Conservation (phyloP, 2,888 invertebrate species). For the Teinopalpus imperialis region DNA sequence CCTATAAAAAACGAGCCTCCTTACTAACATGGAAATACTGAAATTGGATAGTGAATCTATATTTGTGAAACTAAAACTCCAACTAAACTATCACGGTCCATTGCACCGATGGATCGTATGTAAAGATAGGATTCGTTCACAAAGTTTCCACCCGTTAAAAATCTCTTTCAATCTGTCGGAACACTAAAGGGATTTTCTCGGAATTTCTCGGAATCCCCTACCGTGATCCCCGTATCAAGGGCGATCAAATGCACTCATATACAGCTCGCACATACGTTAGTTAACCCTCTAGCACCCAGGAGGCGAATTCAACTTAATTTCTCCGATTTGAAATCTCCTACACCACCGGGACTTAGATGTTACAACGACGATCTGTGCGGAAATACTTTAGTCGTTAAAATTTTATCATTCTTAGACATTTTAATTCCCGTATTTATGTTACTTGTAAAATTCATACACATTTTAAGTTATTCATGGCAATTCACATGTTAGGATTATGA, state of each 20-base stretch:
- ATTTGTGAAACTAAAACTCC: background rate
- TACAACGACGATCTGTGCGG: background rate
- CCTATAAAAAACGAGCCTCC: background rate
- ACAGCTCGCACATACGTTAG: conserved; percentile 8
- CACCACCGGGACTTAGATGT: background rate
- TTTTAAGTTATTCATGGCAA: no score
- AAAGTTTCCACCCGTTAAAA: conserved; percentile 19
- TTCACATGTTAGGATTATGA: no score
- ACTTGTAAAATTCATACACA: background rate
- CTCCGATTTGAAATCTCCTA: conserved; percentile 43
- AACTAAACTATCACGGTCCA: conserved; percentile 2
- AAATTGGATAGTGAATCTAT: background rate
- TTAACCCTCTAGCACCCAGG: conserved; percentile 34
- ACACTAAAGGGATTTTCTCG: conserved; percentile 21
- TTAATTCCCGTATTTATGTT: background rate
- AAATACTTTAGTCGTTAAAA: background rate
- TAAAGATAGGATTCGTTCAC: conserved; percentile 8
- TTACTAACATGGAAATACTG: background rate
- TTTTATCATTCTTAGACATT: no score
- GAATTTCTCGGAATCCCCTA: conserved; percentile 7
- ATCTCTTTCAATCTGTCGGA: conserved; percentile 19
- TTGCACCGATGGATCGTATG: background rate
- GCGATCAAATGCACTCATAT: conserved; percentile 15
- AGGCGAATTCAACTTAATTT: conserved; percentile 54
- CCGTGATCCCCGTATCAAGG: conserved; percentile 16